Evolutionary conservation across 2,888 invertebrate genomes (phyloP).

Genomic region (Rotaria sp.): DNA sequence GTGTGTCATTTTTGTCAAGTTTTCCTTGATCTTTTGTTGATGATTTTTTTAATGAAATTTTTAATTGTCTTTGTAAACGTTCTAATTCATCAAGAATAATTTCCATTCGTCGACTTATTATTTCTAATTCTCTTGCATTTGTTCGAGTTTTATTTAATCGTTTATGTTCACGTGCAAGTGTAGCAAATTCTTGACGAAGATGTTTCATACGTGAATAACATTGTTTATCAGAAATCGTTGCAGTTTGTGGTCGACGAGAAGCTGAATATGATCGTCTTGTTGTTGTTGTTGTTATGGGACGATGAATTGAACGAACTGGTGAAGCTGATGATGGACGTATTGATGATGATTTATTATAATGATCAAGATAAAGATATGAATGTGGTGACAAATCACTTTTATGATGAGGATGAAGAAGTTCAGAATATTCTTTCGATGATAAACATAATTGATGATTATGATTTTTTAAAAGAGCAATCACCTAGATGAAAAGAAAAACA

Average conservation of each 20-base stretch:
- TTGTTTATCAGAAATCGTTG: neutral
- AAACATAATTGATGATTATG: conserved; percentile 23
- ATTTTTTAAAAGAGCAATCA: conserved; percentile 9
- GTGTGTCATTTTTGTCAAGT: neutral
- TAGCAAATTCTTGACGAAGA: neutral
- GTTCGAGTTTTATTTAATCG: neutral
- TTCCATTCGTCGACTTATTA: neutral
- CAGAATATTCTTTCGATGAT: conserved; percentile 2
- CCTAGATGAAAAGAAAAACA: neutral
- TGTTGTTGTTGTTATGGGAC: neutral
- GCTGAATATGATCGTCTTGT: neutral
- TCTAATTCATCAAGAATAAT: conserved; percentile 2
- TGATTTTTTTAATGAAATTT: neutral
- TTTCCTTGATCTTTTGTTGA: neutral
- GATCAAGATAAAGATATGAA: neutral
- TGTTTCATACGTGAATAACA: neutral
- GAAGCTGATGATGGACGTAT: neutral
- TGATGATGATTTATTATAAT: neutral
- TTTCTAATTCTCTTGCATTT: neutral
- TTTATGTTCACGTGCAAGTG: neutral
- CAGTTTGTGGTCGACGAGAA: neutral
- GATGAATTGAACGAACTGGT: neutral
- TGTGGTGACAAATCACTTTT: neutral
- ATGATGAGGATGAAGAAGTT: neutral
- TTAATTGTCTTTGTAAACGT: neutral